Base-by-base conservation (phyloP, 2,113 vertebrate species). In the Sterna hirundo region DNA sequence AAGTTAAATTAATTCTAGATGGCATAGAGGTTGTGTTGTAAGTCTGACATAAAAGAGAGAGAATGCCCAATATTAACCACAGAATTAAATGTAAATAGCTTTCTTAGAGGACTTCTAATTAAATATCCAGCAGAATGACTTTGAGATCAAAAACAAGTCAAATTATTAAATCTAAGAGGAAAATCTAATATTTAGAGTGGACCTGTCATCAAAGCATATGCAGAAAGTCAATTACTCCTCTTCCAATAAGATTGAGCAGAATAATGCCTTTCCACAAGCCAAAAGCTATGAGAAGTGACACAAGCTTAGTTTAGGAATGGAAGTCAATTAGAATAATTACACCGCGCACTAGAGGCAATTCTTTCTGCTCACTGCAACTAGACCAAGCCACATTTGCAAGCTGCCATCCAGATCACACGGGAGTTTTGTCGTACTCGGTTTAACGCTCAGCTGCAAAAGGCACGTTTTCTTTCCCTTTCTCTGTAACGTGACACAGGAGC, bases 221-320 rank as follows among this genome's bases (percentile, higher is more conserved):
- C 22, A 20, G 57, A 66, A 97, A 95, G 26, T 57, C 52, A 94
- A 90, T 95, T 93, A 69, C 13, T 92, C 22, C 79, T 57, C 57
- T 62, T 70, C 69, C 21, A 15, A 91, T 42, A 40, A 71, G 13
- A 71, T 36, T 80, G 76, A 79, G 79, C 42, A 92, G 64, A 85
- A 94, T 97, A 97, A 76, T 42, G 66, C n/a, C 23, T 96, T 87
- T 80, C 71, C 49, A 72, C 34, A 19, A 88, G 81, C n/a, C 62
- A 90, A 89, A 93, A 96, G 64, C 52, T 77, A n/a, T 69, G 51
- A 90, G 72, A 96, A 97, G 96, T 83, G 18, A 86, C 54, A 55
- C 38, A 36, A 25, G 23, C 22, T 52, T 58, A 51, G 49, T 94
- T 95, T 93, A 95, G 86, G 54, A 97, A 46, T 19, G 12, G 8